Evolutionary conservation across 1,140 invertebrate genomes (phyloP).

Genomic region (Hydropsyche tenuis): DNA sequence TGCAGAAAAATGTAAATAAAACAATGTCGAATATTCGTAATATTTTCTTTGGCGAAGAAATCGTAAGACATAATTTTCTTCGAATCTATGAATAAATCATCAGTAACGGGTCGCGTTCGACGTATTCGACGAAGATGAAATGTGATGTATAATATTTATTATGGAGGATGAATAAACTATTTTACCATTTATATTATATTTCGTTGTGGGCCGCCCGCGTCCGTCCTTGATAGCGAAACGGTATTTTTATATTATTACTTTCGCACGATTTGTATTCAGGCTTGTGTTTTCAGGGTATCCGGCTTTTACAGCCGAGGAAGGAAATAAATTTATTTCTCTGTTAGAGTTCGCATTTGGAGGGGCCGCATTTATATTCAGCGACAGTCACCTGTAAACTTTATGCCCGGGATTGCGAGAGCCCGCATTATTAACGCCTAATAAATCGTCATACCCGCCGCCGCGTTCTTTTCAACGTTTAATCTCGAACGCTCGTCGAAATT

Average conservation of each 20-base stretch:
- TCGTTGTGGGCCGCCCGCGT: neutral
- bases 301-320: conserved; percentile 47
- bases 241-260: conserved; percentile 47
- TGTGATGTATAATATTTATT: too few species aligned
- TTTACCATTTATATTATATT: too few species aligned
- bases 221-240: conserved; percentile 39
- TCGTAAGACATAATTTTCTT: neutral
- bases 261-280: conserved; percentile 47
- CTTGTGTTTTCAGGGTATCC: conserved; percentile 38
- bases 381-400: conserved; percentile 47
- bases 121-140: neutral
- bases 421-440: conserved; percentile 48
- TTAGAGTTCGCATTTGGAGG: conserved; percentile 43
- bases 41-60: conserved; percentile 25
- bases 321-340: conserved; percentile 50
- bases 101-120: neutral
- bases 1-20: conserved; percentile 37
- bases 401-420: conserved; percentile 43
- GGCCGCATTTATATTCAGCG: conserved; percentile 45
- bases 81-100: conserved; percentile 33
- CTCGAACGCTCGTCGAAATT: too few species aligned
- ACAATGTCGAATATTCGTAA: conserved; percentile 22
- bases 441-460: conserved; percentile 34
- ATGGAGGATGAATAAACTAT: too few species aligned
- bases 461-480: neutral